phyloP scores from a whole-genome alignment of 2,797 vertebrate genomes.

The Xiphorhynchus erythropygius region DNA sequence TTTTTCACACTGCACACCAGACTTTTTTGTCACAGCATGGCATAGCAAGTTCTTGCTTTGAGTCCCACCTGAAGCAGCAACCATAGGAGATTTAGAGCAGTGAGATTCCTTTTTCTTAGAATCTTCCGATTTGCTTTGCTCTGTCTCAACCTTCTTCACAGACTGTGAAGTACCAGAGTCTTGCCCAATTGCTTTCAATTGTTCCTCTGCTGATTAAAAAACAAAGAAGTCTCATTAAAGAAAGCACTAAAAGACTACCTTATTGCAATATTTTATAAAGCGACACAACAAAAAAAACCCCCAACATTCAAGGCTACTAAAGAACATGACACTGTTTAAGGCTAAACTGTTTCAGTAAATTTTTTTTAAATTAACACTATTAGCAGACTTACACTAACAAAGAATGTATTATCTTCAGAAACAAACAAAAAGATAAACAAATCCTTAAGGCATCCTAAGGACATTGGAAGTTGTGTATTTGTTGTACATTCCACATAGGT shows the following conservation, averaged over 20 bases:
- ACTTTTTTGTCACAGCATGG: constrained; percentile 12
- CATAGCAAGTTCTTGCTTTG: constrained; percentile 8
- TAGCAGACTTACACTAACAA: neutral
- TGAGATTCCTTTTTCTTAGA: constrained; percentile 19
- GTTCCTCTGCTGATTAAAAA: constrained; percentile 58
- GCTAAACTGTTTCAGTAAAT: neutral
- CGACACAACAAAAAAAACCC: neutral
- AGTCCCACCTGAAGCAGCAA: constrained; percentile 24
- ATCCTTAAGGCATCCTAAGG: neutral
- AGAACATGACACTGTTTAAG: neutral
- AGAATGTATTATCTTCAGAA: neutral
- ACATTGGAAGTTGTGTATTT: neutral
- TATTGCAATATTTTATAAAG: neutral
- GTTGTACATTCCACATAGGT: neutral
- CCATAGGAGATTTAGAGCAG: constrained; percentile 9
- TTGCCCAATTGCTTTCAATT: constrained; percentile 26
- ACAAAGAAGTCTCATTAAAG: neutral
- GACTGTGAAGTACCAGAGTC: neutral
- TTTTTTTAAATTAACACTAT: neutral
- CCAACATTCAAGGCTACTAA: neutral
- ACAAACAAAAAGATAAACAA: neutral
- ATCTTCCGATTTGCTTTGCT: neutral
- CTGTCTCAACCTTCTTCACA: constrained; percentile 46
- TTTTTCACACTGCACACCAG: neutral
- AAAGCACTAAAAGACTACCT: neutral